Evolutionary conservation across 2,113 vertebrate species (phyloP).

Genomic region (Salvelinus namaycush): DNA sequence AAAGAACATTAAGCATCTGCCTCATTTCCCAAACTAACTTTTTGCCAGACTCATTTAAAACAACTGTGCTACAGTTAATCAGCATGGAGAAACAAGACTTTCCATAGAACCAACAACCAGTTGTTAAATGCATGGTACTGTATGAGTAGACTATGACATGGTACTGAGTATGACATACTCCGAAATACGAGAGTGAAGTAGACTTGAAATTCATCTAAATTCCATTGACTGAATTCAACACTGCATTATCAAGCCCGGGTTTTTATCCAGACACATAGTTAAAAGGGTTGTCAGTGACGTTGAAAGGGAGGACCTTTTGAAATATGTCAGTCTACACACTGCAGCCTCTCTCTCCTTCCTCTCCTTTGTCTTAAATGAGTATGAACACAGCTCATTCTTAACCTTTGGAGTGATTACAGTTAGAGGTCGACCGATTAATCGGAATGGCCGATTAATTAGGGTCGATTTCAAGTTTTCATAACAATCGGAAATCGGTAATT

Average conservation of each 20-base stretch:
- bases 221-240: neutral
- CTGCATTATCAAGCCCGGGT: neutral
- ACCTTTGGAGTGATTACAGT: slow-evolving; percentile 42
- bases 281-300: neutral
- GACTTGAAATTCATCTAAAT: too few species aligned
- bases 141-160: too few species aligned
- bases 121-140: too few species aligned
- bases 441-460: too few species aligned
- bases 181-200: too few species aligned
- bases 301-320: neutral
- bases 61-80: slow-evolving; percentile 16
- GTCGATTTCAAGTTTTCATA: too few species aligned
- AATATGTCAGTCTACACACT: slow-evolving; percentile 6
- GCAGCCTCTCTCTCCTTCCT: slow-evolving; percentile 13
- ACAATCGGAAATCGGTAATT: too few species aligned
- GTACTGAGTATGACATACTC: too few species aligned
- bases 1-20: slow-evolving; percentile 70
- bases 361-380: slow-evolving; percentile 28
- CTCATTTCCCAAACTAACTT: slow-evolving; percentile 67
- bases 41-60: slow-evolving; percentile 60
- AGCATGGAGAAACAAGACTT: slow-evolving; percentile 34
- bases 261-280: neutral
- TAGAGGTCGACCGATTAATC: too few species aligned
- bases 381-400: slow-evolving; percentile 48
- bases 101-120: neutral